phyloP scores from a whole-genome alignment of 2,113 vertebrate genomes.

The Gasterosteus aculeatus region DNA sequence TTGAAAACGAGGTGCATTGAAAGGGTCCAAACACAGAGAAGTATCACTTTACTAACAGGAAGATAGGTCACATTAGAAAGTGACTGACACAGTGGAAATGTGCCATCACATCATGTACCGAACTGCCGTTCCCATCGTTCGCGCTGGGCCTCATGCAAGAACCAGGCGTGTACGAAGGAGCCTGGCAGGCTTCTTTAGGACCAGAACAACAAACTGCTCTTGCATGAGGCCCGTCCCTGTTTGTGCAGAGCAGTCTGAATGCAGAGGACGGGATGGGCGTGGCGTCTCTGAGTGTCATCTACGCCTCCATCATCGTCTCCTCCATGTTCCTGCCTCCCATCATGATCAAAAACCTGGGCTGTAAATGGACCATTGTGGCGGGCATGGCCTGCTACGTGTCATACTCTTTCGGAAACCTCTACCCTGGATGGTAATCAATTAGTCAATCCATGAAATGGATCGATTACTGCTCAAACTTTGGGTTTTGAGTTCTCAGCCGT shows the following conservation, averaged over 20 bases:
- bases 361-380: conserved; percentile 92
- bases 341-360: conserved; percentile 91
- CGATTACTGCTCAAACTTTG: not conserved
- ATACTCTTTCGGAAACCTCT: conserved; percentile 93
- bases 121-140: not conserved
- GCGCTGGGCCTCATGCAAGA: not conserved
- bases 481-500: not conserved
- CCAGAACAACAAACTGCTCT: not conserved
- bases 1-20: no score
- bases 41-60: no score
- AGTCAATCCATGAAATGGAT: not conserved
- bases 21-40: no score
- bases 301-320: conserved; percentile 88
- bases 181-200: not conserved
- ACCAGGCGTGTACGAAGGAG: not conserved
- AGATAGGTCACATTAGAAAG: no score
- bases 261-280: conserved; percentile 89
- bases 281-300: conserved; percentile 89
- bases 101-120: not conserved
- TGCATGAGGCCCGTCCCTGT: not conserved
- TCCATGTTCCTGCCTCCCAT: conserved; percentile 94
- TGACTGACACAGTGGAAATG: no score
- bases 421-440: conserved; percentile 86
- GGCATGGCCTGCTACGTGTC: conserved; percentile 93
- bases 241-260: conserved; percentile 92